A percentile compares a stretch with the other conserved stretches of the same genome.
phyloP scores from a whole-genome alignment of 2,888 invertebrate species.

The Phyllotreta cruciferae region DNA sequence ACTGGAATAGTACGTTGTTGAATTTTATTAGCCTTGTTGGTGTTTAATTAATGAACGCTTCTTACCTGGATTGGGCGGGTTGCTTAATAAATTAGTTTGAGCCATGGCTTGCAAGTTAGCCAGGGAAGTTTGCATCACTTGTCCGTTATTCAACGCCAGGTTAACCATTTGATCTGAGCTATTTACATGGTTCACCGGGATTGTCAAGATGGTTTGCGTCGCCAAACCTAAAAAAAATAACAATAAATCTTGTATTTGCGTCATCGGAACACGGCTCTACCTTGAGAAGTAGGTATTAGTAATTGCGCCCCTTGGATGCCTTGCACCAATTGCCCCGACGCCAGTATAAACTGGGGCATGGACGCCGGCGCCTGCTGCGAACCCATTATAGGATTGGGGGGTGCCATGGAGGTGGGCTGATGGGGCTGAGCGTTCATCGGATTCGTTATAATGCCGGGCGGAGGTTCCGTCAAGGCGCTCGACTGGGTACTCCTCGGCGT shows the following conservation, averaged over 20 bases:
- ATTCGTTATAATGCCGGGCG: slow-evolving; percentile 44
- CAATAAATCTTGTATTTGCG: background rate
- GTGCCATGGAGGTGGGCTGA: slow-evolving; percentile 42
- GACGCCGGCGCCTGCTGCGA: slow-evolving; percentile 68
- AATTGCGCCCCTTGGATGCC: slow-evolving; percentile 94
- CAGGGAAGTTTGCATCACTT: slow-evolving; percentile 83
- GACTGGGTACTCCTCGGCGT: slow-evolving; percentile 47
- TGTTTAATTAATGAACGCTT: slow-evolving; percentile 2
- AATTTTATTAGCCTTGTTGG: background rate
- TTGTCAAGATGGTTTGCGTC: slow-evolving; percentile 94
- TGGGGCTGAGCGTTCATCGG: slow-evolving; percentile 44
- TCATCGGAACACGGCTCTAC: slow-evolving; percentile 33
- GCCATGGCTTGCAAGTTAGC: slow-evolving; percentile 81
- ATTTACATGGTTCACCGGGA: slow-evolving; percentile 91
- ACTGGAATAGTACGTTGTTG: slow-evolving; percentile 48
- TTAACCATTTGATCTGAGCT: slow-evolving; percentile 75
- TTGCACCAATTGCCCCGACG: slow-evolving; percentile 90
- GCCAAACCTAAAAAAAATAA: slow-evolving; percentile 81
- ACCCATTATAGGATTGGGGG: slow-evolving; percentile 64
- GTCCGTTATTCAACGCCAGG: slow-evolving; percentile 83
- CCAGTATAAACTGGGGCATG: slow-evolving; percentile 91
- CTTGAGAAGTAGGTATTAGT: slow-evolving; percentile 86
- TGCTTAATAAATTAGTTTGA: slow-evolving; percentile 68
- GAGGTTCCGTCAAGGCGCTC: slow-evolving; percentile 43
- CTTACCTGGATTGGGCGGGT: slow-evolving; percentile 28